Evolutionary conservation across 2,888 invertebrate genomes (phyloP), one percentile per base, ranked within the genome.

Genomic region (Brassicogethes aeneus): DNA sequence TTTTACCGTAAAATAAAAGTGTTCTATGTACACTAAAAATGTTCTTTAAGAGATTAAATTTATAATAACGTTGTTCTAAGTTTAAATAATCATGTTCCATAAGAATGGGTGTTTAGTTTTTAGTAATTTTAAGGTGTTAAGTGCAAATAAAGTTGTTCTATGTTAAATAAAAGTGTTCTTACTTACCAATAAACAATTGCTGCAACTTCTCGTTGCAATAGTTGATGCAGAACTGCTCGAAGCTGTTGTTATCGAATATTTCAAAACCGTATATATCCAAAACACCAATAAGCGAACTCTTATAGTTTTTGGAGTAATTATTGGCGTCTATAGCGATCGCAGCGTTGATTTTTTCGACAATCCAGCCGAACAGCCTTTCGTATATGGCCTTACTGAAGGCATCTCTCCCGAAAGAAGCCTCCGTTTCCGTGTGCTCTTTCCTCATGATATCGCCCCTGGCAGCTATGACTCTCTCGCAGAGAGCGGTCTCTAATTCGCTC

Each of bases 201-300:
- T 97, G 97, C 50, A 97, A 73, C 65, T 97, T 97, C 72, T 97
- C 97, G 65, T 97, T 97, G 64, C 96, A 97, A 70, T 96, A 97
- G 71, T 97, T 97, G 62, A 97, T 97, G 69, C 96, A 97, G 70
- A 97, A 93, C 71, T 97, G 97, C 68, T 97, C 97, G 70, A 97
- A 95, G 71, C 92, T 93, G 70, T 97, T 97, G 16, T 79, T 79
- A 54, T 95, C 94, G 68, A 99, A 95, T 52, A 97, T 94, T 73
- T 99, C 97, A 69, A 97, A 99, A 14, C 97, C 97, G 66, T 97
- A 99, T 61, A 99, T 99, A 63, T 99, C 97, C 37, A 99, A 72
- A 3, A 97, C 96, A 7, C 96, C 96, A 57, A 94, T 93, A 32
- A 93, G 76, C 1, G 87, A 87, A 59, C 79, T 81, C 61, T 79